phyloP scores from a whole-genome alignment of 1,140 invertebrate genomes.

The Euborellia annulipes region DNA sequence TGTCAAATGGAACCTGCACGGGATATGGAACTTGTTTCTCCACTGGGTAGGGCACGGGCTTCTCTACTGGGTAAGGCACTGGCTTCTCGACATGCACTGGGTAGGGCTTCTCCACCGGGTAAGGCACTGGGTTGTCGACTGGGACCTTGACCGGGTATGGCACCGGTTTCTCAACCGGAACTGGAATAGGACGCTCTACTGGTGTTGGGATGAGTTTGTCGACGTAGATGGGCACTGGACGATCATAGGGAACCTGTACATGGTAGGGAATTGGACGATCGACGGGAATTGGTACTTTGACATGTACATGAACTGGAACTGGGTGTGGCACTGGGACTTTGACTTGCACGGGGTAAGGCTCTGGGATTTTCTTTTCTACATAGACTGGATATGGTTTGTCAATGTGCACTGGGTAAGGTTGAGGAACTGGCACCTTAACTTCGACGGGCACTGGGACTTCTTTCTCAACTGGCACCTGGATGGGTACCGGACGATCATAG shows the following conservation, averaged over 20 bases:
- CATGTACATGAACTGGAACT: conserved; percentile 24
- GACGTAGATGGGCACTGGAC: conserved; percentile 21
- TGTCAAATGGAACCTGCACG: conserved; percentile 24
- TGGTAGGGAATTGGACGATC: conserved; percentile 33
- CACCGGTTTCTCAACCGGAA: conserved; percentile 35
- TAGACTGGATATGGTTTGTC: conserved; percentile 41
- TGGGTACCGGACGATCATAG: conserved; percentile 42
- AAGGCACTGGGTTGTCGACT: conserved; percentile 22
- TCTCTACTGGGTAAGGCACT: conserved; percentile 2
- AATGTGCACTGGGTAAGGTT: conserved; percentile 38
- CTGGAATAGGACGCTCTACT: conserved; percentile 38
- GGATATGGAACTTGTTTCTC: conserved; percentile 28
- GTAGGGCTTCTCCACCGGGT: neutral
- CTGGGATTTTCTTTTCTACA: conserved; percentile 21
- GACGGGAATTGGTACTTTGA: conserved; percentile 37
- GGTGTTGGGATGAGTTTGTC: conserved; percentile 41
- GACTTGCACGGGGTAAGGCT: neutral
- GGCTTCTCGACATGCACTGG: neutral
- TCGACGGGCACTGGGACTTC: conserved; percentile 47
- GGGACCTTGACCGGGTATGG: conserved; percentile 40
- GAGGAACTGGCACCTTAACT: conserved; percentile 41
- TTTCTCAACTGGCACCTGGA: conserved; percentile 40
- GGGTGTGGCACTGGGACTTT: conserved; percentile 25
- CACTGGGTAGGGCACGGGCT: conserved; percentile 33
- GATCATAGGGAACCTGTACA: conserved; percentile 4